A percentile compares a stretch with the other conserved stretches of the same genome.
phyloP scores from a whole-genome alignment of 1,140 invertebrate genomes.

The Gryllus bimaculatus region DNA sequence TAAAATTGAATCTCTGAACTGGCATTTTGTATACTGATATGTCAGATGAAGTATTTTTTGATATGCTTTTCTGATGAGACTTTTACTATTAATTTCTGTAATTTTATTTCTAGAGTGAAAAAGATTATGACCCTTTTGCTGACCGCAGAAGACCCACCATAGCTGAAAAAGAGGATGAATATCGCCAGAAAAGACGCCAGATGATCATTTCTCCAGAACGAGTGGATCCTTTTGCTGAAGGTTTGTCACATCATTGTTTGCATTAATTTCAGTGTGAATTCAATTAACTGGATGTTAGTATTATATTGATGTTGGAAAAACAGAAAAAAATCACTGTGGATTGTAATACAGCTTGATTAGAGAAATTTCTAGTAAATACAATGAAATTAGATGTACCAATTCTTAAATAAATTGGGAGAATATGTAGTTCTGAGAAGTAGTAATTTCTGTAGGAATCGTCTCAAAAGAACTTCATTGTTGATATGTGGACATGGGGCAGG shows the following conservation, averaged over 20 bases:
- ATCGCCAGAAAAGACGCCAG: conserved; percentile 73
- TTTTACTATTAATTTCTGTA: neutral
- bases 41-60: neutral
- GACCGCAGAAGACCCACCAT: conserved; percentile 84
- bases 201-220: conserved; percentile 94
- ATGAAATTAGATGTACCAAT: neutral
- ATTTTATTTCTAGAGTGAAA: conserved; percentile 59
- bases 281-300: no score
- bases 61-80: neutral
- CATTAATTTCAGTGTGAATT: neutral
- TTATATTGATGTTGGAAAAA: no score
- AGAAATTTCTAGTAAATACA: neutral
- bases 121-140: conserved; percentile 94
- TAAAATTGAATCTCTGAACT: no score
- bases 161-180: conserved; percentile 94
- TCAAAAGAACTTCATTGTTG: no score
- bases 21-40: no score
- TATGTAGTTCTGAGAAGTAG: no score
- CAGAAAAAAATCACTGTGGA: no score
- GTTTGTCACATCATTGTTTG: conserved; percentile 46
- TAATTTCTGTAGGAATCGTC: no score
- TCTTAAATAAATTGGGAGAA: no score
- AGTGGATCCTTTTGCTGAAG: conserved; percentile 94
- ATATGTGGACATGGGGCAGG: no score
- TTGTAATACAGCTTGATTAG: no score